Percentiles rank a stretch among this genome's conserved stretches.
Evolutionary conservation across 2,797 vertebrate species (phyloP).

Genomic region (Schizopygopsis malacanthus): DNA sequence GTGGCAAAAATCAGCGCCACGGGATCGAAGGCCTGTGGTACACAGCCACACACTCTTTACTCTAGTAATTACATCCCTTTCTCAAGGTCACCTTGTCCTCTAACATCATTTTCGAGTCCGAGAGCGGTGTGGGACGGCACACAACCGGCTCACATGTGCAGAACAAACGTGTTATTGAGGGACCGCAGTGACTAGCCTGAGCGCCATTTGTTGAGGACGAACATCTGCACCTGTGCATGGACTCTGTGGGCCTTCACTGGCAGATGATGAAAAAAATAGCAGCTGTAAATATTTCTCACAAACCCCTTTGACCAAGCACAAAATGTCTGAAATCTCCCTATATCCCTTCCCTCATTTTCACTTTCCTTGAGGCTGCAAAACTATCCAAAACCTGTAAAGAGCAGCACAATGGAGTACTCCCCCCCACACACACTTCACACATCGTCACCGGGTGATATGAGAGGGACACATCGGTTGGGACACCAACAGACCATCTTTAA

Average conservation of each 20-base stretch:
- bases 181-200: conserved; percentile 69
- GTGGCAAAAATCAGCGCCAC: conserved; percentile 16
- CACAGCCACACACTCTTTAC: conserved; percentile 30
- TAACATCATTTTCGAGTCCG: conserved; percentile 51
- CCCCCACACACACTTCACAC: neutral
- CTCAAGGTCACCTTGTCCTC: conserved; percentile 47
- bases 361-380: conserved; percentile 68
- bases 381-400: conserved; percentile 35
- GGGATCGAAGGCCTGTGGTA: conserved; percentile 1
- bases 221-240: conserved; percentile 44
- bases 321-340: conserved; percentile 75
- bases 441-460: neutral
- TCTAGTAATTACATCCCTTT: conserved; percentile 42
- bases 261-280: conserved; percentile 52
- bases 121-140: neutral
- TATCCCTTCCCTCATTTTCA: conserved; percentile 71
- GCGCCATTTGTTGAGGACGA: conserved; percentile 31
- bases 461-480: conserved; percentile 12
- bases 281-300: conserved; percentile 77
- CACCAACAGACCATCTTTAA: neutral
- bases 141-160: neutral
- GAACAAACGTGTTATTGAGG: conserved; percentile 28
- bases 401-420: conserved; percentile 21
- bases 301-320: conserved; percentile 74
- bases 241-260: conserved; percentile 30